A percentile compares a stretch with the other conserved stretches of the same genome.
Conservation (phyloP, 2,888 invertebrate genomes). For the Microctonus hyperodae region DNA sequence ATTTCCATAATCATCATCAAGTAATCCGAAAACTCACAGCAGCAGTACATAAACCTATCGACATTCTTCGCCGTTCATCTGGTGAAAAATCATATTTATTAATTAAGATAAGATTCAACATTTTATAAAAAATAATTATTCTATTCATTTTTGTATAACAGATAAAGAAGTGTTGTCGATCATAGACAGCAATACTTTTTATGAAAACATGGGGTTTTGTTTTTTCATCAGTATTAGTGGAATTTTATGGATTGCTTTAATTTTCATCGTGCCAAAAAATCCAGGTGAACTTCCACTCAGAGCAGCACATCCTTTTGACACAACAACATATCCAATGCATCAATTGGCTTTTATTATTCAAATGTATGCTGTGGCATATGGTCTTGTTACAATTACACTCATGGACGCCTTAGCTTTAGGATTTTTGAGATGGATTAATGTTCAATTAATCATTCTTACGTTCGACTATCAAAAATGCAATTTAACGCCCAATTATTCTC, state of each 20-base stretch:
- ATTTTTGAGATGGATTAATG: constrained; percentile 44
- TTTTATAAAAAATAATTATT: no score
- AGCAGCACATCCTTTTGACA: constrained; percentile 51
- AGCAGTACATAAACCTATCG: no score
- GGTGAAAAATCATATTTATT: no score
- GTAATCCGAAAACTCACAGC: no score
- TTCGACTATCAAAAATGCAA: constrained; percentile 45
- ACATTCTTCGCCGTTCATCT: no score
- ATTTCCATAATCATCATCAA: background rate
- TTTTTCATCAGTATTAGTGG: constrained; percentile 13
- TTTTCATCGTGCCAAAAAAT: constrained; percentile 46
- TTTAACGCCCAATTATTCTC: no score
- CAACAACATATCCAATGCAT: constrained; percentile 42
- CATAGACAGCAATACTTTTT: no score
- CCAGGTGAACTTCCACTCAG: constrained; percentile 49
- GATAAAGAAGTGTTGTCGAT: no score
- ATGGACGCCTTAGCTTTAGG: constrained; percentile 44
- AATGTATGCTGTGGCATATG: constrained; percentile 41
- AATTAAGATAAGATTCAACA: no score
- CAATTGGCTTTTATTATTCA: constrained; percentile 45
- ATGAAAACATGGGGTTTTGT: no score
- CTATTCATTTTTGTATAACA: no score
- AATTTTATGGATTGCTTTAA: constrained; percentile 41
- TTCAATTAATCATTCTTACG: constrained; percentile 45
- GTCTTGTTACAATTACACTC: constrained; percentile 46